Percentiles rank a stretch among this genome's conserved stretches.
phyloP scores from a whole-genome alignment of 2,888 invertebrate species.

The Apantesis nais region DNA sequence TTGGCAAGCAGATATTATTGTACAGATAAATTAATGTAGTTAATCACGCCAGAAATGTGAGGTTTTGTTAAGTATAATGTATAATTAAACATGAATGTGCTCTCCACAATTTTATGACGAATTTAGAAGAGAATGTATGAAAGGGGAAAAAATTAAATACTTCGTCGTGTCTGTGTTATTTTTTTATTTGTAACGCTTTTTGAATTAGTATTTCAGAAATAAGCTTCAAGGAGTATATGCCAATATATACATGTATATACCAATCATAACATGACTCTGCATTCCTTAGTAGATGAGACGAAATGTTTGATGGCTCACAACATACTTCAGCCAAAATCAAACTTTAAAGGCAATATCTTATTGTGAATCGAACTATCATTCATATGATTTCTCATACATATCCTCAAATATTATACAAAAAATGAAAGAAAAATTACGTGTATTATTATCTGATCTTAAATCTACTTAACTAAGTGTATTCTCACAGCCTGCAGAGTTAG shows the following conservation, averaged over 20 bases:
- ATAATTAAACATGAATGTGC: slow-evolving; percentile 83
- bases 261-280: not conserved
- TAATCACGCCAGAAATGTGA: slow-evolving; percentile 82
- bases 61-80: slow-evolving; percentile 84
- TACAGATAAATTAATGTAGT: slow-evolving; percentile 85
- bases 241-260: not conserved
- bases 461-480: not conserved
- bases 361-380: not conserved
- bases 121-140: slow-evolving; percentile 85
- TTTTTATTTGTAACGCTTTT: slow-evolving; percentile 63
- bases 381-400: not conserved
- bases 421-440: not conserved
- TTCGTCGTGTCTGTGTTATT: slow-evolving; percentile 83
- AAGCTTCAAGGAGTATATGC: not conserved
- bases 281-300: not conserved
- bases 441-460: not conserved
- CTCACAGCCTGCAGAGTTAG: not conserved
- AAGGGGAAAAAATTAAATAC: slow-evolving; percentile 84
- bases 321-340: not conserved
- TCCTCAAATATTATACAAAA: not conserved
- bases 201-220: slow-evolving; percentile 15
- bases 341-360: not conserved
- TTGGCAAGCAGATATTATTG: no score
- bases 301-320: not conserved
- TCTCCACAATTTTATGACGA: slow-evolving; percentile 85